Percentiles rank a stretch among this genome's conserved stretches.
Conservation (phyloP, 2,888 invertebrate genomes). For the Netelia fuscicornis region DNA sequence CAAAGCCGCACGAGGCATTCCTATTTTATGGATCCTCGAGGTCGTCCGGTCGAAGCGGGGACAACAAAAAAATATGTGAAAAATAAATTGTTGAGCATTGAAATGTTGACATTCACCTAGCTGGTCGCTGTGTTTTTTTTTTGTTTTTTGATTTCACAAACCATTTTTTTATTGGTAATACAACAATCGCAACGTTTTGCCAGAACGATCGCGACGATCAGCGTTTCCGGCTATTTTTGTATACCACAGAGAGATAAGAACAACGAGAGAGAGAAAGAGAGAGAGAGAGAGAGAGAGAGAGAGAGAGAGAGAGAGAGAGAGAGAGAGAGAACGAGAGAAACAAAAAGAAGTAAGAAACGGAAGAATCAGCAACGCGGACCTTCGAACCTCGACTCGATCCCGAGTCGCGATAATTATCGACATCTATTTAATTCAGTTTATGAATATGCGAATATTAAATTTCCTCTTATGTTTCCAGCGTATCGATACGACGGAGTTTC, state of each 20-base stretch:
- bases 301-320: no score
- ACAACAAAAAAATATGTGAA: background rate
- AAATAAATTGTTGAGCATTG: slow-evolving; percentile 5
- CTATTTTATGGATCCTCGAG: slow-evolving; percentile 12
- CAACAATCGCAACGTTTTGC: background rate
- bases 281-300: no score
- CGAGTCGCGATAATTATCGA: background rate
- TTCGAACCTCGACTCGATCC: background rate
- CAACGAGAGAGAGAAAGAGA: no score
- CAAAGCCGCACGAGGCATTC: slow-evolving; percentile 27
- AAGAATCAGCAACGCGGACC: background rate
- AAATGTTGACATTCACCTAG: background rate
- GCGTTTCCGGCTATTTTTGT: no score
- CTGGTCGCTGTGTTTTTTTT: background rate
- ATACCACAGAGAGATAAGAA: no score
- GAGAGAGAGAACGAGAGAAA: background rate
- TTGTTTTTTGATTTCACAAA: background rate
- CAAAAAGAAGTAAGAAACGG: background rate
- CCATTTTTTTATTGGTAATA: background rate
- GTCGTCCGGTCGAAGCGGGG: background rate
- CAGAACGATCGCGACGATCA: no score
- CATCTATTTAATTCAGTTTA: background rate
- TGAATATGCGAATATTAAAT: background rate
- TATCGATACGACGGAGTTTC: background rate
- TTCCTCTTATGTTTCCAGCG: background rate